Evolutionary conservation across 1,140 invertebrate species (phyloP).

Genomic region (Nylanderia fulva): DNA sequence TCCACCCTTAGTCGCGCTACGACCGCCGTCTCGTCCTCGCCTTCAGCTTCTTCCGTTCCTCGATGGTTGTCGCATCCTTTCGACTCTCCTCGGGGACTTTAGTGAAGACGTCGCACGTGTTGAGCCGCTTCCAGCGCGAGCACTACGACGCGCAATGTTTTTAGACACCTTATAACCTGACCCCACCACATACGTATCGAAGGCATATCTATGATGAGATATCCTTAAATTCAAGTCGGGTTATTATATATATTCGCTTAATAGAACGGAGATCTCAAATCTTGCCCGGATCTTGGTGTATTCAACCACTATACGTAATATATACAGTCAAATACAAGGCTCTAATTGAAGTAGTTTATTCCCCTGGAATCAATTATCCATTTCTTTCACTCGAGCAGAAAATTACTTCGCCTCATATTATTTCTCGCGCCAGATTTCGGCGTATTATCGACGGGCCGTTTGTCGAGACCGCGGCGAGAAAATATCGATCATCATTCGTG

Average conservation of each 20-base stretch:
- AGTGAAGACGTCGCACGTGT: constrained; percentile 68
- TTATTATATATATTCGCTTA: constrained; percentile 70
- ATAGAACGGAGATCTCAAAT: constrained; percentile 71
- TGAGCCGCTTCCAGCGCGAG: constrained; percentile 52
- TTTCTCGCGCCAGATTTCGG: constrained; percentile 31
- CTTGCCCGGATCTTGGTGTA: constrained; percentile 53
- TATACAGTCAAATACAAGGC: constrained; percentile 17
- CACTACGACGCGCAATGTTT: constrained; percentile 39
- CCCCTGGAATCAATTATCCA: not conserved
- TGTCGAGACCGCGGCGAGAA: constrained; percentile 4
- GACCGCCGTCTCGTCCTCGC: constrained; percentile 38
- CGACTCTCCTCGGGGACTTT: constrained; percentile 63
- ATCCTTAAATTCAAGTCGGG: constrained; percentile 58
- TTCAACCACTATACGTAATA: constrained; percentile 21
- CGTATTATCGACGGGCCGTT: not conserved
- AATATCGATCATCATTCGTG: constrained; percentile 67
- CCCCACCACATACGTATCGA: constrained; percentile 27
- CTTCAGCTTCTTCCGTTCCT: constrained; percentile 61
- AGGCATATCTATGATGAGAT: constrained; percentile 12
- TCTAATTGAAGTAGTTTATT: constrained; percentile 61
- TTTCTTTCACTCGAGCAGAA: constrained; percentile 40
- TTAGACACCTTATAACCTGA: constrained; percentile 61
- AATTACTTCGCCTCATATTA: constrained; percentile 46
- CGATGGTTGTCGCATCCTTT: constrained; percentile 71
- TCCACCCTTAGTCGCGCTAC: constrained; percentile 58